Evolutionary conservation across 2,888 invertebrate species (phyloP), one percentile per base, ranked within the genome.

Genomic region (Drosophila mayaguana): DNA sequence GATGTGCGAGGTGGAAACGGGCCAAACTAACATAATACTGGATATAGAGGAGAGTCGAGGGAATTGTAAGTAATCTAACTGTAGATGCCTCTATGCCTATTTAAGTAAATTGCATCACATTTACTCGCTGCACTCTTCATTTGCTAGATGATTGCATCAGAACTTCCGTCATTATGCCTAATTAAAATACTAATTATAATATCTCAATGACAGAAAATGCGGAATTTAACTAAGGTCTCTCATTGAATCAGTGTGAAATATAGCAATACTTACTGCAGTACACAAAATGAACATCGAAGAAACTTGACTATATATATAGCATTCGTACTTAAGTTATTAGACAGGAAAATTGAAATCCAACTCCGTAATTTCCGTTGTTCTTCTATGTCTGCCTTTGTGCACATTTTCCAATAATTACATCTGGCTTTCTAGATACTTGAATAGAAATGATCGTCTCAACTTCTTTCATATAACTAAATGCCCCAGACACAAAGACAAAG

Each of bases 11-110:
- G 96, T 97, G 88, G 97, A 97, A 94, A 96, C 96, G 66, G 97
- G 97, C 42, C 96, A 97, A 90, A 96, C 97, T 40, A 97, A 97
- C 92, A 97, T 97, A 78, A 97, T 98, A 89, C 94, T 98, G 82
- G 97, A 97, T 91, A 97, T 97, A 80, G 97, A 97, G 93, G 98
- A 98, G 93, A 97, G 97, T 92, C 94, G 96, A 92, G 97, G 96
- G 80, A 94, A 95, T 88, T 96, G 97, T 97, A 94, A 96, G 97
- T 96, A 82, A 82, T 50, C 12, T 28, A 14, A 53, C 40, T 40
- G 40, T 18, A 40, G 8, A 18, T 42, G 42, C 18, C 12, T 43
- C 48, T 16, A 16, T 1, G 28, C 16, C 7, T 28, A 40, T n/a
- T 25, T 25, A n/a, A 48, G 25, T 8, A 28, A 28, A 48, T 48